A percentile compares a stretch with the other conserved stretches of the same genome.
Conservation (phyloP, 2,797 vertebrate genomes). For the Smutsia temminckii region DNA sequence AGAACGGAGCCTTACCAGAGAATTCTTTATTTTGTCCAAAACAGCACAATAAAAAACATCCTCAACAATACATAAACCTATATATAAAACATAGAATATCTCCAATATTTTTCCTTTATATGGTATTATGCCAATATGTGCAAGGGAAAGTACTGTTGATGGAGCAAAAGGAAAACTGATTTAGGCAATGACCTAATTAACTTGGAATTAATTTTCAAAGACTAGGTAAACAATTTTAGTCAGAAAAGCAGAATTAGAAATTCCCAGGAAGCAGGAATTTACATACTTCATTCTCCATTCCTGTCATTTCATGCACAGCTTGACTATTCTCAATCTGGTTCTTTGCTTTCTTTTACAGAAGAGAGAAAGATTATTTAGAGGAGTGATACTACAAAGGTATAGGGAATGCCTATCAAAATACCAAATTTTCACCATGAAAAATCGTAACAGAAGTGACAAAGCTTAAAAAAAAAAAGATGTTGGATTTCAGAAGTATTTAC, state of each 20-base stretch:
- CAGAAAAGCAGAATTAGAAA: slow-evolving; percentile 60
- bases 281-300: slow-evolving; percentile 14
- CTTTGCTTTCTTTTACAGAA: slow-evolving; percentile 58
- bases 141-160: slow-evolving; percentile 54
- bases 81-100: slow-evolving; percentile 81
- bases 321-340: slow-evolving; percentile 8
- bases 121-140: slow-evolving; percentile 66
- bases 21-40: slow-evolving; percentile 84
- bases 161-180: slow-evolving; percentile 57
- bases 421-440: slow-evolving; percentile 73
- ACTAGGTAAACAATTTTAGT: slow-evolving; percentile 62
- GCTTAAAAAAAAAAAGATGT: slow-evolving; percentile 70
- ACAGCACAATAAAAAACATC: slow-evolving; percentile 80
- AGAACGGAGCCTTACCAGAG: slow-evolving; percentile 83
- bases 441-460: slow-evolving; percentile 69
- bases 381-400: slow-evolving; percentile 71
- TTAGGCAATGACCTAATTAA: slow-evolving; percentile 60
- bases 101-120: slow-evolving; percentile 79
- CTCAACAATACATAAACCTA: slow-evolving; percentile 77
- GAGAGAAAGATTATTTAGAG: slow-evolving; percentile 52
- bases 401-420: slow-evolving; percentile 70
- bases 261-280: slow-evolving; percentile 64
- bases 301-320: slow-evolving; percentile 27
- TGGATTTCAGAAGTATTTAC: slow-evolving; percentile 77
- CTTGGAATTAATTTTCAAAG: slow-evolving; percentile 43